Percentiles rank a stretch among this genome's conserved stretches.
Conservation (phyloP, 92 coral and sea anemone genomes). For the Muricea muricata region DNA sequence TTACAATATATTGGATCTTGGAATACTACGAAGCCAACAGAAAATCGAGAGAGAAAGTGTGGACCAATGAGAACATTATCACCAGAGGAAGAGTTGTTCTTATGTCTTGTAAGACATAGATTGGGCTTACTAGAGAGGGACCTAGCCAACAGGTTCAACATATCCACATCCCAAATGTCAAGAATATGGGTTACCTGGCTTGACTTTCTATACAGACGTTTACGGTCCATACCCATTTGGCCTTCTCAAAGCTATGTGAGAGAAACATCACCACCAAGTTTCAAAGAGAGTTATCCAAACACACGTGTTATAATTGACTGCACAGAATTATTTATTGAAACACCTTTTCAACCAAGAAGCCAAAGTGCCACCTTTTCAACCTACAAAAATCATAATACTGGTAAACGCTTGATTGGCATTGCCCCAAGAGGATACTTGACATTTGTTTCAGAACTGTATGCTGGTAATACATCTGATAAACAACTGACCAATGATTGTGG, state of each 20-base stretch:
- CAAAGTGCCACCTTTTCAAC: too few species aligned
- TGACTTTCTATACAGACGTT: slow-evolving; percentile 46
- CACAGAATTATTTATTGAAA: slow-evolving; percentile 62
- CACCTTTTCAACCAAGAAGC: slow-evolving; percentile 47
- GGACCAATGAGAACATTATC: slow-evolving; percentile 17
- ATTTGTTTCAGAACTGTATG: slow-evolving; percentile 21
- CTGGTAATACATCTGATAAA: slow-evolving; percentile 29
- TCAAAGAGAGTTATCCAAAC: slow-evolving; percentile 47
- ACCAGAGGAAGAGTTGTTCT: slow-evolving; percentile 32
- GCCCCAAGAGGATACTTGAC: slow-evolving; percentile 12
- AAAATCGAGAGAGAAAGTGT: neutral
- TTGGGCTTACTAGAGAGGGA: slow-evolving; percentile 20
- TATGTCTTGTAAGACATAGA: slow-evolving; percentile 14
- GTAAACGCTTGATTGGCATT: slow-evolving; percentile 30
- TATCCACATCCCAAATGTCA: slow-evolving; percentile 21
- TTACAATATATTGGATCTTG: too few species aligned
- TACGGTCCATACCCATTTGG: slow-evolving; percentile 65
- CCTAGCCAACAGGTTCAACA: slow-evolving; percentile 10
- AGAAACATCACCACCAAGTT: slow-evolving; percentile 47
- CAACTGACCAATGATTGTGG: slow-evolving; percentile 33
- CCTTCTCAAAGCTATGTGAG: slow-evolving; percentile 52
- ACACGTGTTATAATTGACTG: slow-evolving; percentile 65
- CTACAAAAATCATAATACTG: too few species aligned
- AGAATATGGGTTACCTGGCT: slow-evolving; percentile 48
- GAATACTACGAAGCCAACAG: neutral